Percentiles rank a stretch among this genome's conserved stretches.
Evolutionary conservation across 2,888 invertebrate genomes (phyloP).

Genomic region (Herminia tarsipennalis): DNA sequence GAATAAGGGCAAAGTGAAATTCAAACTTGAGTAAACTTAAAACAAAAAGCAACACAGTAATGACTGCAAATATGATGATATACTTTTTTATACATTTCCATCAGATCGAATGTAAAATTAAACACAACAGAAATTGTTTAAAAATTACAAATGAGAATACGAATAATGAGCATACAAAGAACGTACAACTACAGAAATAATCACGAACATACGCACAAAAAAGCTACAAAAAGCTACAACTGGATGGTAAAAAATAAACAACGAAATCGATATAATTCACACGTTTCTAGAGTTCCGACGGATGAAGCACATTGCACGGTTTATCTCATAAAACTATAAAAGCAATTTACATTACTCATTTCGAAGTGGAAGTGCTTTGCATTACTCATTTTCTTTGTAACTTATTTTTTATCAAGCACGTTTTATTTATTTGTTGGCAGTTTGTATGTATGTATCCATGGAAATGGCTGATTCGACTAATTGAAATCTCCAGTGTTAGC

Average conservation of each 20-base stretch:
- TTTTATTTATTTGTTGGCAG: conserved; percentile 1
- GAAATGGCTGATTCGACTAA: background rate
- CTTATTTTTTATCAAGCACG: conserved; percentile 12
- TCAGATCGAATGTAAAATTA: no score
- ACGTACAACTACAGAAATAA: conserved; percentile 33
- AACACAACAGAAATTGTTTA: no score
- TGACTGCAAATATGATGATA: background rate
- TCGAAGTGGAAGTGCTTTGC: conserved; percentile 10
- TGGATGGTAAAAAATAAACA: conserved; percentile 41
- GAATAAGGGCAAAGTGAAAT: background rate
- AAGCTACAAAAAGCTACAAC: conserved; percentile 27
- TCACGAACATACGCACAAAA: conserved; percentile 31
- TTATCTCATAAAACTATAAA: conserved; percentile 40
- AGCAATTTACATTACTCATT: conserved; percentile 44
- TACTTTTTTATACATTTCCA: no score
- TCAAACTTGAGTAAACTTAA: no score
- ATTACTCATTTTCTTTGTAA: conserved; percentile 13
- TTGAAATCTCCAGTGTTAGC: background rate
- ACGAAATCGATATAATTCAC: conserved; percentile 57
- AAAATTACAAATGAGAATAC: conserved; percentile 34
- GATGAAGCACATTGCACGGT: conserved; percentile 36
- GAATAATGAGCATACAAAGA: conserved; percentile 24
- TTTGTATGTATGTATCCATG: background rate
- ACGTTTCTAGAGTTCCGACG: conserved; percentile 45
- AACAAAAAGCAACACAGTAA: no score